Percentiles rank a stretch among this genome's conserved stretches.
Conservation (phyloP, 1,140 invertebrate genomes). For the Cydia fagiglandana region DNA sequence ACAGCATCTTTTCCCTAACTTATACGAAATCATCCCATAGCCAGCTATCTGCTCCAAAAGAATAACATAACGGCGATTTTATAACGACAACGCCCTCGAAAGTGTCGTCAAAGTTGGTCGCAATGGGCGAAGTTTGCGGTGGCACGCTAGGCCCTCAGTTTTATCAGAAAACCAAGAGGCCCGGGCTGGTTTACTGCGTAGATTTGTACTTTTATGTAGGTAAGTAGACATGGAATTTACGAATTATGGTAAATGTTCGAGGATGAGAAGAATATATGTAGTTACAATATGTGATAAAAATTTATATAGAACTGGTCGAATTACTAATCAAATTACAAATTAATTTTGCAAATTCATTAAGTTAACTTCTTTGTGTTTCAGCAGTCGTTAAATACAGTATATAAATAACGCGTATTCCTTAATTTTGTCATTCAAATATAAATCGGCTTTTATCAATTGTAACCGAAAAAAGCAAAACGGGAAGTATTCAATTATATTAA, state of each 20-base stretch:
- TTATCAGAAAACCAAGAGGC: constrained; percentile 13
- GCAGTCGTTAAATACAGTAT: background rate
- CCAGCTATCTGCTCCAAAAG: background rate
- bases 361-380: background rate
- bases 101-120: constrained; percentile 13
- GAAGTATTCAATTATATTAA: constrained; percentile 46
- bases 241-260: background rate
- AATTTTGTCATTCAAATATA: constrained; percentile 7
- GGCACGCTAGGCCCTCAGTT: background rate
- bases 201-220: background rate
- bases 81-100: constrained; percentile 13
- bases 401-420: background rate
- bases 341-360: no score
- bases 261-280: background rate
- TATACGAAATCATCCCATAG: background rate
- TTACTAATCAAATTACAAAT: no score
- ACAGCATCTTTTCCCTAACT: background rate
- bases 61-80: constrained; percentile 19
- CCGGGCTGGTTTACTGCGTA: background rate
- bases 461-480: constrained; percentile 33
- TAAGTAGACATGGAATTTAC: background rate
- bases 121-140: constrained; percentile 19
- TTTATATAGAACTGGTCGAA: no score
- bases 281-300: no score
- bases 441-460: constrained; percentile 31